These are phyloP conservation scores for Morus bassanus DNA, from an alignment of 2,797 vertebrate genomes.

Conservation along the genomic window DNA sequence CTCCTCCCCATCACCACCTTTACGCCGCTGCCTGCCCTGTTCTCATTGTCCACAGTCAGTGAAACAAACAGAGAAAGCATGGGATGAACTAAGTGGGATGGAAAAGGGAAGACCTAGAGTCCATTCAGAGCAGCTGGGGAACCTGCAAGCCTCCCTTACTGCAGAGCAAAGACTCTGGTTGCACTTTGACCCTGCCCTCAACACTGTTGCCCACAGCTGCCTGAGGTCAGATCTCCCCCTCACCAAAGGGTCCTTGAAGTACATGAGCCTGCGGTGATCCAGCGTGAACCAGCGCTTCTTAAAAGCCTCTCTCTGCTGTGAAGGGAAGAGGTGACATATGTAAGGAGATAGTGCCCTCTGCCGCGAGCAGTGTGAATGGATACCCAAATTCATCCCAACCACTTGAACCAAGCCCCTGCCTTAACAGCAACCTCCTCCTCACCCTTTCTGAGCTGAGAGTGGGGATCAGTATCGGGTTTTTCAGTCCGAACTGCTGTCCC, in stretches of 20 bases:
- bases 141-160: neutral
- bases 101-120: neutral
- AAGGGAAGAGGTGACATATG: neutral
- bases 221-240: constrained; percentile 62
- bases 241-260: constrained; percentile 93
- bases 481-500: neutral
- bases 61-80: neutral
- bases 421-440: neutral
- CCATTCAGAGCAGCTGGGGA: neutral
- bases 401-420: neutral
- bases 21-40: neutral
- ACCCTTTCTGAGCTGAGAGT: neutral
- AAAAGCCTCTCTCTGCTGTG: constrained; percentile 87
- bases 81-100: neutral
- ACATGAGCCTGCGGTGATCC: constrained; percentile 90
- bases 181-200: constrained; percentile 7
- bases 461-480: neutral
- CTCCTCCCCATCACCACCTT: neutral
- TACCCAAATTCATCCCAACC: neutral
- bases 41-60: neutral
- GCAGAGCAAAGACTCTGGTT: neutral
- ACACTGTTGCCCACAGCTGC: constrained; percentile 27
- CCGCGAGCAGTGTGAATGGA: neutral
- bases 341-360: constrained; percentile 54
- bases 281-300: constrained; percentile 94